Base-by-base conservation (phyloP, 2,797 vertebrate species). In the Epinephelus awoara region DNA sequence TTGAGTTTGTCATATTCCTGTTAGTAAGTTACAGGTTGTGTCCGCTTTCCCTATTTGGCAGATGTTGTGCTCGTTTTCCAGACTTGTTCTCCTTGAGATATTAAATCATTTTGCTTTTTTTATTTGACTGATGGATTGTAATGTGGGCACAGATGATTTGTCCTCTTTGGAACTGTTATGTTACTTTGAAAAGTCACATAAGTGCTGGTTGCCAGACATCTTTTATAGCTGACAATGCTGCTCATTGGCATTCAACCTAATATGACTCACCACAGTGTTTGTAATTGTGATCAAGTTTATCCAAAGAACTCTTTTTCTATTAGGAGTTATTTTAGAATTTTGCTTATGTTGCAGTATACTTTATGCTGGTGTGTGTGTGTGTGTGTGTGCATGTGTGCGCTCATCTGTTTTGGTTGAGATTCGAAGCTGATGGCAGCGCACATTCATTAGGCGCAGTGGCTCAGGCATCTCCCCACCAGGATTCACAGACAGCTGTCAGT, bases 401-500 rank as follows among this genome's bases (percentile, higher is more conserved):
- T 29, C 2, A 12, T 64, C n/a, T 72, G 63, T 71, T 47, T 69
- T 14, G 44, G 34, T 68, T 21, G 70, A 72, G 57, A 64, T 47
- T 17, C 54, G 0, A 54, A 74, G 79, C 5, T 72, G 70, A 80
- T 83, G 73, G 81, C 73, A 56, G 84, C 54, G 2, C 74, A 10
- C 69, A 21, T 81, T 87, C 79, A 84, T 88, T 86, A 89, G 79
- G 80, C 44, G 1, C 72, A 14, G 72, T 2, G 66, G 67, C 82
- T 85, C 74, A 0, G 59, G 59, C 81, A 58, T 69, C 72, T 68
- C 56, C 67, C 59, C 82, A 66, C 63, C 57, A 72, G 70, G 67
- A 80, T 57, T 52, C 80, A 47, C 83, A 69, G 87, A 89, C 88
- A 83, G 85, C 86, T 91, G 90, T 89, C 86, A 86, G 69, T 77